A percentile compares a stretch with the other conserved stretches of the same genome.
phyloP scores from a whole-genome alignment of 2,888 invertebrate species.

The Phortica okadai region DNA sequence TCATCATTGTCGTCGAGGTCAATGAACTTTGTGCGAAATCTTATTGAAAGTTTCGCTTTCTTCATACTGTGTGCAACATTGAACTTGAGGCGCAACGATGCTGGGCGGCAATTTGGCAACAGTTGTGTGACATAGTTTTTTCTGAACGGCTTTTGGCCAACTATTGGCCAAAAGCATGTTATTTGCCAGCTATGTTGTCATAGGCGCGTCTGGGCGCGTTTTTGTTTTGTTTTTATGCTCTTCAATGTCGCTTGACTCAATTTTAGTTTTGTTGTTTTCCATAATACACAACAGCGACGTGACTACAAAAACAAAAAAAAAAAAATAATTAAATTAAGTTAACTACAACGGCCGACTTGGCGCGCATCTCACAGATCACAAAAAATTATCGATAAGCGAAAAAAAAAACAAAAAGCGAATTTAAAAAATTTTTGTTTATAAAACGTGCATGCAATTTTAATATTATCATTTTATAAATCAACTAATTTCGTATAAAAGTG shows the following conservation, averaged over 20 bases:
- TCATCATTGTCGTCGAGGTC: too few relatives aligned
- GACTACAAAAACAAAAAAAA: neutral
- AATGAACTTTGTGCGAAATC: too few relatives aligned
- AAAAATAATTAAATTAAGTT: neutral
- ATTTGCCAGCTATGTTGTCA: slow-evolving; percentile 10
- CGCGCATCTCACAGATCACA: neutral
- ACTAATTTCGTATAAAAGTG: slow-evolving; percentile 64
- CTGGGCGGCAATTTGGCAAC: neutral
- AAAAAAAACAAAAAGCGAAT: neutral
- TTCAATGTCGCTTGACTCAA: slow-evolving; percentile 6
- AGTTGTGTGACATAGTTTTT: neutral
- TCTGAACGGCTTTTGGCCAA: neutral
- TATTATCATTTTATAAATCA: slow-evolving; percentile 12
- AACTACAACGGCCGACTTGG: neutral
- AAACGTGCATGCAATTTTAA: slow-evolving; percentile 52
- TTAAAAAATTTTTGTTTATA: slow-evolving; percentile 10
- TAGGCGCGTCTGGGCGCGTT: slow-evolving; percentile 8
- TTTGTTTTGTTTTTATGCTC: neutral
- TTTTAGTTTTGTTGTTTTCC: neutral
- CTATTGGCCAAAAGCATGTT: neutral
- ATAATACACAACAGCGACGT: neutral
- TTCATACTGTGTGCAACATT: neutral
- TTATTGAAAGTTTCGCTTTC: too few relatives aligned
- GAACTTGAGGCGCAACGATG: neutral
- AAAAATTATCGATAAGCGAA: neutral